Evolutionary conservation across 2,888 invertebrate species (phyloP), one percentile per base, ranked within the genome.

Genomic region (Eupithecia vulgata): DNA sequence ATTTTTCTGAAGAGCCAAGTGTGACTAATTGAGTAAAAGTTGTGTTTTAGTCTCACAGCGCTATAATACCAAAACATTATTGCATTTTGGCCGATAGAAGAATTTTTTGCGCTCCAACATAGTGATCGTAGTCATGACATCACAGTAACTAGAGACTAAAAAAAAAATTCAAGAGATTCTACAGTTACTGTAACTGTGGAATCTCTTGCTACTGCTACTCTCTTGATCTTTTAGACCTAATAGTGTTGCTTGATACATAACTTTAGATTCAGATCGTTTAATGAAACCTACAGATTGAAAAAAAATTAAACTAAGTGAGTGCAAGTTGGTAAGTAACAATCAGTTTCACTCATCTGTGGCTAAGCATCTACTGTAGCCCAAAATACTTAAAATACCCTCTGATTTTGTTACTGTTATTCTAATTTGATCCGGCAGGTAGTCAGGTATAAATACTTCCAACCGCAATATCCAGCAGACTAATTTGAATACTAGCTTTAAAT

Each of bases 401-500:
- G 52, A 21, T 52, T 21, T 52, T 21, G 21, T 21, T n/a, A 48
- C 21, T 21, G 17, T 52, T 52, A 48, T 48, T n/a, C 8, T 21
- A 13, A 57, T 57, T 57, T 25, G 25, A 21, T 8, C 48, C 25
- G 13, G 21, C 5, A 21, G 48, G 12, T 57, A 57, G 12, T 13
- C 25, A 25, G 57, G 57, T 21, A 37, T 64, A 64, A 64, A 35
- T 21, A 57, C 35, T 66, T 68, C 67, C 71, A 62, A 70, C 57
- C 37, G 40, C 40, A 69, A 64, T 76, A 72, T 67, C 64, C 65
- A 35, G 6, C 62, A 71, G 65, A 52, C 15, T 68, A 45, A 72
- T 76, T 75, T 74, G 45, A 76, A 76, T 75, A 73, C 70, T 72
- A 73, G 65, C 72, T 75, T 70, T 30, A 71, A 74, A 77, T 72